Evolutionary conservation across 2,113 vertebrate genomes (phyloP), one percentile per base, ranked within the genome.

Genomic region (Hydrolagus affinis): DNA sequence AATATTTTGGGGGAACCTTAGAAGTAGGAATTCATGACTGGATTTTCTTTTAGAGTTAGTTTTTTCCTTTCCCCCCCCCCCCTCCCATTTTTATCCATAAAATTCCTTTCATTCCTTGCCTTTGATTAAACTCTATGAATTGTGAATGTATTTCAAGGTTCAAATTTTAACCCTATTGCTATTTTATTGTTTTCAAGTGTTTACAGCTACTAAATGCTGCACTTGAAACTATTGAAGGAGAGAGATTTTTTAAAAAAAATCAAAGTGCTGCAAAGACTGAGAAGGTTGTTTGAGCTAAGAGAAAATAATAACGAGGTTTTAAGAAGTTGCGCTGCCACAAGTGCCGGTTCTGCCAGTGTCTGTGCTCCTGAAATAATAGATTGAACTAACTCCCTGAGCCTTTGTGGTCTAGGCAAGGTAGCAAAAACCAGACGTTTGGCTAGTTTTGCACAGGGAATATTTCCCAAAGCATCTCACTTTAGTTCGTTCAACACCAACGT

Each of bases 1-100:
- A 9, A 44, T 44, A 30, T 83, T 83, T 17, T 83, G 78, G 78
- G n/a, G 62, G n/a, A n/a, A 32, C 21, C n/a, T 83, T 25, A 66
- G 25, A 62, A 83, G 28, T 25, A 56, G 73, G 21, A 75, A 83
- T 83, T 10, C 60, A 19, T 83, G 23, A 28, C 15, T 30, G 25
- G 66, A 28, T 72, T 72, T 72, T 32, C 28, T 83, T 83, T 56
- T 83, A 11, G 25, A 80, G 64, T 23, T 12, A 62, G 75, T 2
- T 28, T 28, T 60, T 78, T 72, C 11, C 30, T 59, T n/a, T n/a
- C 44, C 44, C 44, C 44, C 44, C 44, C 44, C 44, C 44, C 44
- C 44, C 44, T 6, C 44, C 44, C 44, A 44, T 72, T 72, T 72
- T 72, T 4, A 30, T 28, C 30, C 30, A 64, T 32, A 62, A 25